These are phyloP conservation scores for Syrrhaptes paradoxus DNA, from an alignment of 2,113 vertebrate species.

Conservation along the genomic window DNA sequence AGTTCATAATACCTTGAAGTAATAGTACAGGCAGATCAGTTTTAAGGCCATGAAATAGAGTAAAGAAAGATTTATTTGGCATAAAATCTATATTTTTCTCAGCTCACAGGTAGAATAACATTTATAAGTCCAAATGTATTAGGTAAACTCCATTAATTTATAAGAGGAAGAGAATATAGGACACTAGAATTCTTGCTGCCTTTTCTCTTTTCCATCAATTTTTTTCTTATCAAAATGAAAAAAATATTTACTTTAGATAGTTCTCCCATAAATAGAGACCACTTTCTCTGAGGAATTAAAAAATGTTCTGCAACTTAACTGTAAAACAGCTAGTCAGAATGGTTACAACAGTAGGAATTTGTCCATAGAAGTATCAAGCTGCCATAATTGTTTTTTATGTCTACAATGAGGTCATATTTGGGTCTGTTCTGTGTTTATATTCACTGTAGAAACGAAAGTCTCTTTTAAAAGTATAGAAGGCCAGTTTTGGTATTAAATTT, in stretches of 20 bases:
- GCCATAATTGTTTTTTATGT: not conserved
- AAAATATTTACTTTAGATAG: not conserved
- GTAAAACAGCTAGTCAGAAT: not conserved
- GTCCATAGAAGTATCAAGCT: not conserved
- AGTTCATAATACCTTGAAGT: not conserved
- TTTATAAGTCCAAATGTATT: constrained; percentile 4
- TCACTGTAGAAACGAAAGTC: not conserved
- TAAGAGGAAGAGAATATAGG: not conserved
- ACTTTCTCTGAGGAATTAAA: not conserved
- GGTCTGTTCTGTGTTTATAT: not conserved
- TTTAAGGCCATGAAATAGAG: constrained; percentile 4
- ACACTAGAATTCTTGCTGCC: not conserved
- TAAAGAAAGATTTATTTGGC: constrained; percentile 31
- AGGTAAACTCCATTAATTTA: not conserved
- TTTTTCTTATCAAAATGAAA: not conserved
- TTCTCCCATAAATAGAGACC: not conserved
- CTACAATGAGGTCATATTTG: not conserved
- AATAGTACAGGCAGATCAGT: not conserved
- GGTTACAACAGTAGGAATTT: not conserved
- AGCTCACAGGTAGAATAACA: not conserved
- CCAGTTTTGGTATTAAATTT: not conserved
- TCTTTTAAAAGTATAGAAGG: not conserved
- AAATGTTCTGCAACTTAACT: not conserved
- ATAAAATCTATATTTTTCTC: constrained; percentile 13
- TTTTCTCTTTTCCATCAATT: not conserved